Conservation (phyloP, 2,113 vertebrate genomes). For the Tauraco erythrolophus region DNA sequence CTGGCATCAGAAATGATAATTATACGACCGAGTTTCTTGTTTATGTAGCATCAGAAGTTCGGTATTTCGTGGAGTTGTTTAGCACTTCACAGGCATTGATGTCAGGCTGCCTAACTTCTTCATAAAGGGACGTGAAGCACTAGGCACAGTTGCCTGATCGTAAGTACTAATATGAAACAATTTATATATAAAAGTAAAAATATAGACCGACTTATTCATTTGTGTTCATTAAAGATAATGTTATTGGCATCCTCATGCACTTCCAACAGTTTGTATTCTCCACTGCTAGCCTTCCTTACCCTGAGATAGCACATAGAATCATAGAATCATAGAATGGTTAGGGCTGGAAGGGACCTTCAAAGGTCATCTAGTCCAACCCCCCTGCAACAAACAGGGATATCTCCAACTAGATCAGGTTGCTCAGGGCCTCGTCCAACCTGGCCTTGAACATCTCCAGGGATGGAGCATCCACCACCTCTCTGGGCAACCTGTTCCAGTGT, state of each 20-base stretch:
- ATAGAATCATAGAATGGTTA: too few relatives aligned
- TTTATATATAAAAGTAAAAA: not conserved
- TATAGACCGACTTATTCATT: not conserved
- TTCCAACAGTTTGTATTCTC: not conserved
- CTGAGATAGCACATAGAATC: not conserved
- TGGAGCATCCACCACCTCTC: too few relatives aligned
- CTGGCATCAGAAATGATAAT: not conserved
- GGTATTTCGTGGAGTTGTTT: not conserved
- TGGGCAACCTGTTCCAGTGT: too few relatives aligned
- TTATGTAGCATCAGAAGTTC: not conserved
- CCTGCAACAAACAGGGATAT: too few relatives aligned
- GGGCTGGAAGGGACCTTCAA: too few relatives aligned
- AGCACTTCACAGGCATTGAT: not conserved
- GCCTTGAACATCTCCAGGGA: too few relatives aligned
- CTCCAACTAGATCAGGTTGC: too few relatives aligned
- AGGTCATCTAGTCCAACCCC: too few relatives aligned
- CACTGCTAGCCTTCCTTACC: not conserved
- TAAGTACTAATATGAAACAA: not conserved
- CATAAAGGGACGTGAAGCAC: not conserved
- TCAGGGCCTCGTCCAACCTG: too few relatives aligned
- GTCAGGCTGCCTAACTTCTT: not conserved
- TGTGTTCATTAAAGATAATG: not conserved
- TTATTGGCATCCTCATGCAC: not conserved
- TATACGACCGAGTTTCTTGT: not conserved
- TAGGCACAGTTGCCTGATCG: not conserved